A percentile compares a stretch with the other conserved stretches of the same genome.
Conservation (phyloP, 2,113 vertebrate species). For the Okapia johnstoni region DNA sequence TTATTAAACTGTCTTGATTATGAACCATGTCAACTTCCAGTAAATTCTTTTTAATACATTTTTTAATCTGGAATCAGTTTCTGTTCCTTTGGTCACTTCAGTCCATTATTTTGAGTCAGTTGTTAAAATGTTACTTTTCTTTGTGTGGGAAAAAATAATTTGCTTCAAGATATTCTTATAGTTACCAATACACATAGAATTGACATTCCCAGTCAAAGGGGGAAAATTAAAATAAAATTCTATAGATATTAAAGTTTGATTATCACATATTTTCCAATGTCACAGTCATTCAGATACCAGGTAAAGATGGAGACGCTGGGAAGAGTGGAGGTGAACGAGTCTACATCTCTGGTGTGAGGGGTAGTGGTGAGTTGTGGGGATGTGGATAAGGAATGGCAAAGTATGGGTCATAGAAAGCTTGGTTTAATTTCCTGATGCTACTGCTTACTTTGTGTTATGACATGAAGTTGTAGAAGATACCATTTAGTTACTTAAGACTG, state of each 20-base stretch:
- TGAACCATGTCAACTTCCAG: background rate
- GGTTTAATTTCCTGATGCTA: background rate
- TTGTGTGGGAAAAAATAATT: background rate
- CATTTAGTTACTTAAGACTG: background rate
- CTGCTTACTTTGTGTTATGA: background rate
- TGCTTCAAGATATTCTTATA: background rate
- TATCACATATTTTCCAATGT: background rate
- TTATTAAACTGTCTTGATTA: background rate
- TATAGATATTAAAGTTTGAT: background rate
- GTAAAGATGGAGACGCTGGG: background rate
- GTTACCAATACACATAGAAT: background rate
- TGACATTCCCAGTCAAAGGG: background rate
- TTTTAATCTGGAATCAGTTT: background rate
- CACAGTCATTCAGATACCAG: background rate
- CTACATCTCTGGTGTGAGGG: background rate
- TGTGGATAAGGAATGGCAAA: background rate
- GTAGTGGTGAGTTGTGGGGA: no score
- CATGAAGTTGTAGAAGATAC: background rate
- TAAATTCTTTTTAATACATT: constrained; percentile 4
- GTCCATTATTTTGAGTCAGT: background rate
- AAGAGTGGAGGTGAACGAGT: no score
- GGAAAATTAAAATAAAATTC: background rate
- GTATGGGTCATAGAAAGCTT: background rate
- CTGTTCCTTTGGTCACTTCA: background rate
- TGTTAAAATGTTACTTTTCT: constrained; percentile 18